These are phyloP conservation scores for Cecidostiba fungosa DNA, from an alignment of 2,888 invertebrate genomes.

Conservation along the genomic window DNA sequence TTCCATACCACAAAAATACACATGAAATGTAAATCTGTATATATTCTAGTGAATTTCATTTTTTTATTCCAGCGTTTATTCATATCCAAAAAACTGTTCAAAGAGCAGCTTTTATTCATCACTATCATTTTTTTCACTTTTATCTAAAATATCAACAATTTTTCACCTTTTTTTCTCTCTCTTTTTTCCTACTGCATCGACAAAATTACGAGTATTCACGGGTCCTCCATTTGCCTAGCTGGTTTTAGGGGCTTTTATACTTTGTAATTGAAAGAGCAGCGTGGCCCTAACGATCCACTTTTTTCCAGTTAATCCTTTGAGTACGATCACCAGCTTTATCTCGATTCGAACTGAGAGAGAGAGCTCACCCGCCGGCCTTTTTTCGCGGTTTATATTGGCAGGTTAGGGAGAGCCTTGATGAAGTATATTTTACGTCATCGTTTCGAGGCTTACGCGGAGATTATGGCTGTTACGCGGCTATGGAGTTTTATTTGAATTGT, in stretches of 20 bases:
- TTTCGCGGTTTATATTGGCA: neutral
- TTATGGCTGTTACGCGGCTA: neutral
- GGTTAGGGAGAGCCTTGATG: neutral
- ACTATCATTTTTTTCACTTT: neutral
- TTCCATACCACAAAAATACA: neutral
- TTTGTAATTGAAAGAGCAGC: slow-evolving; percentile 36
- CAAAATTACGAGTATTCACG: neutral
- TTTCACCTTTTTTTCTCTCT: neutral
- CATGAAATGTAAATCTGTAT: too few relatives aligned
- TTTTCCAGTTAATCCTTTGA: slow-evolving; percentile 48
- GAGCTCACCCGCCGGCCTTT: neutral
- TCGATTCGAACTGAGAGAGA: slow-evolving; percentile 14
- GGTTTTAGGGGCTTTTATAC: slow-evolving; percentile 32
- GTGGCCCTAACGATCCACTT: slow-evolving; percentile 5
- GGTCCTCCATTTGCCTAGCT: neutral
- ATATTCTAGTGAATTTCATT: too few relatives aligned
- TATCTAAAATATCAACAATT: neutral
- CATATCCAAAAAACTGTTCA: too few relatives aligned
- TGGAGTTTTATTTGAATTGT: slow-evolving; percentile 7
- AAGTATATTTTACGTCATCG: slow-evolving; percentile 43
- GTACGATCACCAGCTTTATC: slow-evolving; percentile 27
- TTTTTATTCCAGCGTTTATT: neutral
- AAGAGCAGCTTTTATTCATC: too few relatives aligned
- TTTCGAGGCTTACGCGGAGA: slow-evolving; percentile 34
- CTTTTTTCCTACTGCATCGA: neutral